Conservation (phyloP, 2,113 vertebrate genomes). For the Pyrgilauda ruficollis region DNA sequence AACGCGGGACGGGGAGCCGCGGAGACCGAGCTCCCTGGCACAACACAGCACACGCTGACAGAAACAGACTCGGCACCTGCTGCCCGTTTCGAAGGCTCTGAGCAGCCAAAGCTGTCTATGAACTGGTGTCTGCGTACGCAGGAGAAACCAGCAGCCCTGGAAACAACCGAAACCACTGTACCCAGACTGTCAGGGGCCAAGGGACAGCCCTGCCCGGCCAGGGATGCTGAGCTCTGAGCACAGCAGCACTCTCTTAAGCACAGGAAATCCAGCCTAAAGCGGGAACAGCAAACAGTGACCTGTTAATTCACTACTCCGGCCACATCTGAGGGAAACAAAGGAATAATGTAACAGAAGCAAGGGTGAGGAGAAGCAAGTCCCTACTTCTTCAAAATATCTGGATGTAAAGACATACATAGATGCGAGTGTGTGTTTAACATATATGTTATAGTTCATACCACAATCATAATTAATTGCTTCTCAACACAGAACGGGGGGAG, state of each 20-base stretch:
- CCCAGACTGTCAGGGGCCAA: fast-evolving
- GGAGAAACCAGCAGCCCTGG: neutral
- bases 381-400: neutral
- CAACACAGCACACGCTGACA: neutral
- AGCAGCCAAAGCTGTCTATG: neutral
- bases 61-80: neutral
- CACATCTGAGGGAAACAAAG: neutral
- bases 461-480: neutral
- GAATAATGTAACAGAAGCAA: neutral
- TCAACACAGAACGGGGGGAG: neutral
- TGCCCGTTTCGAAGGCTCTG: neutral
- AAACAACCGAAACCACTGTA: fast-evolving
- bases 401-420: neutral
- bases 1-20: no score
- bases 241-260: no score
- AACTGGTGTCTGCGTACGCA: fast-evolving
- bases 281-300: neutral
- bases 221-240: neutral
- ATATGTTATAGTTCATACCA: neutral
- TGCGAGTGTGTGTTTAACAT: neutral
- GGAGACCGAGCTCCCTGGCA: neutral
- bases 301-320: neutral
- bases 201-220: neutral
- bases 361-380: neutral
- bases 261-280: neutral